Percentiles rank a stretch among this genome's conserved stretches.
phyloP scores from a whole-genome alignment of 2,797 vertebrate species.

The Gastrophryne carolinensis region DNA sequence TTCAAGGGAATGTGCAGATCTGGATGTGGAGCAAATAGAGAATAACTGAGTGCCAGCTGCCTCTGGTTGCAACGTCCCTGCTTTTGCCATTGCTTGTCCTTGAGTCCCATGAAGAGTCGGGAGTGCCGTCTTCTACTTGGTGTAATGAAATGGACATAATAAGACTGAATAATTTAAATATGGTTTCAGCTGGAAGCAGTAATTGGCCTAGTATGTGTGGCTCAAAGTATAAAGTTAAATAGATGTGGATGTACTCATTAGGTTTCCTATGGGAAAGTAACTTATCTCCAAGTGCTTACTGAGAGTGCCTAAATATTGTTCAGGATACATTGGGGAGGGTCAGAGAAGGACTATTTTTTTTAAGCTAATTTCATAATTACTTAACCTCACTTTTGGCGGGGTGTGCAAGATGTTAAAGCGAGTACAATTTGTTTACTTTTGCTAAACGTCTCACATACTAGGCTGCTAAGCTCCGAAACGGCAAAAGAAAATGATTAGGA shows the following conservation, averaged over 20 bases:
- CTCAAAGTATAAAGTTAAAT: constrained; percentile 27
- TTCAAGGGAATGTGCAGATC: constrained; percentile 64
- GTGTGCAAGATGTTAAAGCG: constrained; percentile 4
- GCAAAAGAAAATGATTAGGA: background rate
- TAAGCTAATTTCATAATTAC: constrained; percentile 27
- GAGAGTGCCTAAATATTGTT: constrained; percentile 27
- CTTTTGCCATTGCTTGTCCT: constrained; percentile 58
- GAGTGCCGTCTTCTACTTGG: constrained; percentile 61
- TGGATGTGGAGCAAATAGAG: constrained; percentile 72
- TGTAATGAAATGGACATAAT: constrained; percentile 56
- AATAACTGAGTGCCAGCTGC: constrained; percentile 40
- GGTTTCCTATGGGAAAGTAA: constrained; percentile 6
- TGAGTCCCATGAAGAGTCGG: constrained; percentile 51
- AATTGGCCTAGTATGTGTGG: constrained; percentile 24
- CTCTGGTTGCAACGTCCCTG: constrained; percentile 60
- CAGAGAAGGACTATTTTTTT: constrained; percentile 24
- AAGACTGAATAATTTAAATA: constrained; percentile 60
- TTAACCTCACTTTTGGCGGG: constrained; percentile 19
- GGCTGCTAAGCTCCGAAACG: constrained; percentile 1
- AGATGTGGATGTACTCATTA: constrained; percentile 19
- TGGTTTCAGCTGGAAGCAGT: constrained; percentile 56
- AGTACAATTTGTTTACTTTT: constrained; percentile 43
- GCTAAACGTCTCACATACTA: constrained; percentile 36
- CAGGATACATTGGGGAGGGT: background rate
- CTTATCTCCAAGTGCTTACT: constrained; percentile 2